Conservation (phyloP, 2,888 invertebrate species). For the Ephialtes manifestator region DNA sequence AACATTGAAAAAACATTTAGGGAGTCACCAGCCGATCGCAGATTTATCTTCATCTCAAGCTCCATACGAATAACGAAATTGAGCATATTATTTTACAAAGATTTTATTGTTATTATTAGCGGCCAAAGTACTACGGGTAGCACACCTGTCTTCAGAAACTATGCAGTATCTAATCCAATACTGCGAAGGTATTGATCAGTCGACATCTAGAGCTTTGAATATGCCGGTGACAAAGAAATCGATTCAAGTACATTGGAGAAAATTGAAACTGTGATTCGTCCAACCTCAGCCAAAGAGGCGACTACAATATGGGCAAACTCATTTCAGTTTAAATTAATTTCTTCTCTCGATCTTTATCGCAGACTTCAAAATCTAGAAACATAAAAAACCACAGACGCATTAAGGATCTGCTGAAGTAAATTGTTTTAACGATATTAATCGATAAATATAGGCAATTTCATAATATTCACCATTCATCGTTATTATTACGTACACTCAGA, state of each 20-base stretch:
- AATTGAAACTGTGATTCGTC: not conserved
- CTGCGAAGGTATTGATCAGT: constrained; percentile 75
- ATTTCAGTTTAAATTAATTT: not conserved
- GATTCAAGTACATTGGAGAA: constrained; percentile 12
- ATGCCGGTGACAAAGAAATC: constrained; percentile 21
- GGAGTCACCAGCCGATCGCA: constrained; percentile 10
- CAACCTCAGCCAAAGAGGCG: not conserved
- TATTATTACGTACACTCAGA: no score
- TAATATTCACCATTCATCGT: no score
- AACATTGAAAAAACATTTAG: constrained; percentile 14
- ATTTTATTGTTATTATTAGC: constrained; percentile 72
- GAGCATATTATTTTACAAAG: constrained; percentile 35
- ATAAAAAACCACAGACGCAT: no score
- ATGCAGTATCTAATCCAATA: constrained; percentile 77
- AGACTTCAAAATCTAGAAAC: no score
- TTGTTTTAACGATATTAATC: no score
- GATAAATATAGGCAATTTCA: no score
- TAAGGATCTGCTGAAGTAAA: no score
- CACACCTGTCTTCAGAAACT: constrained; percentile 78
- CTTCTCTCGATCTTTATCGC: not conserved
- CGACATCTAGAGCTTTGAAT: constrained; percentile 39
- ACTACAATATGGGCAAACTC: not conserved
- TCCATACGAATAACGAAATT: constrained; percentile 26
- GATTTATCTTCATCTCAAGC: constrained; percentile 19
- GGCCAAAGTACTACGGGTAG: constrained; percentile 74